Conservation (phyloP, 2,888 invertebrate species). For the Patella pellucida region DNA sequence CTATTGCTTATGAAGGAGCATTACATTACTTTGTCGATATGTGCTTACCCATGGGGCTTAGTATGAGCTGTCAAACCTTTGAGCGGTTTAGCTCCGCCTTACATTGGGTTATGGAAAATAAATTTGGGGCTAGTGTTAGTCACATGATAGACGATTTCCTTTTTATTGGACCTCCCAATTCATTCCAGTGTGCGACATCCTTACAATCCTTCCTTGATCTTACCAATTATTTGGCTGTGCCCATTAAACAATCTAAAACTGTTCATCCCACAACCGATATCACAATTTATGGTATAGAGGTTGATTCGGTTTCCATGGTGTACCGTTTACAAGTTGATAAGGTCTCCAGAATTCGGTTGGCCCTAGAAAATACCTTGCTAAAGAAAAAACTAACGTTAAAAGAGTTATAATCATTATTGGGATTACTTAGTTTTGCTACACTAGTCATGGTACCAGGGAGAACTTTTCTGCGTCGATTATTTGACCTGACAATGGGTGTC, state of each 20-base stretch:
- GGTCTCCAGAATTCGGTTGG: neutral
- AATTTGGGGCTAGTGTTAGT: neutral
- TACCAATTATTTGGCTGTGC: neutral
- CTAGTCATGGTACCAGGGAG: too few relatives aligned
- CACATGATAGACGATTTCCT: conserved; percentile 4
- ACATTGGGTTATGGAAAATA: conserved; percentile 6
- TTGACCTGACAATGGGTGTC: too few relatives aligned
- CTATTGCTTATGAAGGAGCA: neutral
- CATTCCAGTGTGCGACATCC: neutral
- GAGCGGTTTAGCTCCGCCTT: conserved; percentile 12
- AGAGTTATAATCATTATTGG: too few relatives aligned
- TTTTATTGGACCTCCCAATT: neutral
- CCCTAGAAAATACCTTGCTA: neutral
- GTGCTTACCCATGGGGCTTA: conserved; percentile 6
- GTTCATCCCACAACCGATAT: neutral
- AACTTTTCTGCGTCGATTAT: neutral
- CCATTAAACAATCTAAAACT: neutral
- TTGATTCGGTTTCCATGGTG: neutral
- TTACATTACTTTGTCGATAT: conserved; percentile 3
- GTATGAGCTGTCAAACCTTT: neutral
- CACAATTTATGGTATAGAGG: neutral
- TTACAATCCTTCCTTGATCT: neutral
- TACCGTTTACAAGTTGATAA: neutral
- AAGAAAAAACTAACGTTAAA: too few relatives aligned
- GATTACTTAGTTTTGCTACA: too few relatives aligned